Evolutionary conservation across 2,113 vertebrate species (phyloP), one percentile per base, ranked within the genome.

Genomic region (Solenodon paradoxus): DNA sequence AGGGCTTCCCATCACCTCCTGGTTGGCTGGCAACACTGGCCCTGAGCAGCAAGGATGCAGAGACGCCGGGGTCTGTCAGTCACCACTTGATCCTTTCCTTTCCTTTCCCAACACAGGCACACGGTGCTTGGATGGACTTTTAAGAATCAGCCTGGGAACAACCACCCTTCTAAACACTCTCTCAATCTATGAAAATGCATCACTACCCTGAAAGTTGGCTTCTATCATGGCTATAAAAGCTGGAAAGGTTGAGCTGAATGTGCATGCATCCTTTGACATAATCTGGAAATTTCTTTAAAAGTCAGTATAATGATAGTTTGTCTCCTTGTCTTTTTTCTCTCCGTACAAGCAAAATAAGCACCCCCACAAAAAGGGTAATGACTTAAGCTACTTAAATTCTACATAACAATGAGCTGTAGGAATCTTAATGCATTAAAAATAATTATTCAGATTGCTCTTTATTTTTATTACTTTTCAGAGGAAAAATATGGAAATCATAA

Each of bases 401-500:
- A 0, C 19, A 47, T n/a, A 49, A 83, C 84, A 84, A 71, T 71
- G 28, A 92, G 30, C 24, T 78, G 17, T 86, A 81, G 24, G 49
- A 49, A 79, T 71, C 10, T 38, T 45, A 7, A 63, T 59, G 59
- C 69, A n/a, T 30, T 77, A 68, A 63, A 30, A 79, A 32, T 20
- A 3, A 74, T 59, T 63, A 71, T 49, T 89, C 32, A 47, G 35
- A 88, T 15, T 90, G 30, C 22, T 9, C 22, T 38, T 28, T 35
- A 38, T 11, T 11, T 15, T 19, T 66, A 35, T 57, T 32, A 16
- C 24, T 79, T n/a, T 45, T 26, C 10, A 28, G 24, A 22, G 9
- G 51, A 32, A n/a, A 77, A 35, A 38, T 38, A 42, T 6, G 64
- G 35, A 75, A 96, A 92, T 94, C 17, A 59, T 32, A 82, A 51